Evolutionary conservation across 1,140 invertebrate species (phyloP), one percentile per base, ranked within the genome.

Genomic region (Mesaphorura yosii): DNA sequence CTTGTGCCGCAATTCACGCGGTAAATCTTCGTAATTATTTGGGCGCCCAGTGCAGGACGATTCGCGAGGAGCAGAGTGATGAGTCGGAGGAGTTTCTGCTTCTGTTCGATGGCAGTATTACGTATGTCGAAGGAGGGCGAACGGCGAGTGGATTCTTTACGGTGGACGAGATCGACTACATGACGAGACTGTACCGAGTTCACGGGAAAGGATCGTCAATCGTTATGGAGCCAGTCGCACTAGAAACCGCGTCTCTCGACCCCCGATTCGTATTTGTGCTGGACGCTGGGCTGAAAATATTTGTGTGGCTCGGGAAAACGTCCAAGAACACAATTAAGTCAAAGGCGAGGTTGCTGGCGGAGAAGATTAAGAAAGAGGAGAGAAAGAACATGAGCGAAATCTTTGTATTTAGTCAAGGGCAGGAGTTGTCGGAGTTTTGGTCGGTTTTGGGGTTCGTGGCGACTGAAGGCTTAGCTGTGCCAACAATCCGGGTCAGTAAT

Each of bases 361-460:
- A 98, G 69, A 98, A 98, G 71, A 92, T 99, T 31, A 98, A 97
- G 68, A 98, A 98, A 72, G 91, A 95, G 68, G 96, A 99, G 71
- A 73, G 94, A 19, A 98, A 98, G 68, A 91, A 91, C 64, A 85
- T 86, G 67, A 82, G 90, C 1, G 90, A 96, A 64, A 87, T 98
- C 41, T 72, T 87, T 31, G 82, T 86, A 0, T 83, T 94, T 66
- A 73, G 75, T 26, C 86, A 91, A 70, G 82, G 81, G 2, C 76
- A 81, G 39, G 93, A 98, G 68, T 79, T 80, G 1, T 68, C 72
- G 26, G 85, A 87, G 22, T 98, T 98, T 72, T 93, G 90, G 84
- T 72, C 74, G 37, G 68, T 72, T 25, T 69, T 93, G n/a, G n/a
- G n/a, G n/a, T n/a, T n/a, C n/a, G n/a, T n/a, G n/a, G n/a, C n/a